Conservation (phyloP, 2,888 invertebrate species). For the Diogma glabrata region DNA sequence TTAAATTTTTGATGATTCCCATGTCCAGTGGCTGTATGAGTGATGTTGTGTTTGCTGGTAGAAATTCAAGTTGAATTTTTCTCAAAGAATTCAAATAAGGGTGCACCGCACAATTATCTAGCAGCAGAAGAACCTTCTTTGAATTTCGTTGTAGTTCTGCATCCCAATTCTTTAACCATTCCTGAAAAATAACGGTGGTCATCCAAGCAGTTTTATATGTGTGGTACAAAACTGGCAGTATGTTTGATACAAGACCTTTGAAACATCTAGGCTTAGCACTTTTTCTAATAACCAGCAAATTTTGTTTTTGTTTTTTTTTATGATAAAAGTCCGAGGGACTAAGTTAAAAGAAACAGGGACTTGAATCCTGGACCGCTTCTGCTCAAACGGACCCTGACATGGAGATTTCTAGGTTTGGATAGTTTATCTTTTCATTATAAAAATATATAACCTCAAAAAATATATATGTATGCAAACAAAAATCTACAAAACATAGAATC, state of each 20-base stretch:
- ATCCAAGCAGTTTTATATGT: conserved; percentile 17
- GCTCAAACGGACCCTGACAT: too few species aligned
- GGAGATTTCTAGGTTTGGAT: too few species aligned
- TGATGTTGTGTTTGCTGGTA: background rate
- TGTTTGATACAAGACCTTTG: background rate
- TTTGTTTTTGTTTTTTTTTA: too few species aligned
- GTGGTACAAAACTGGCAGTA: background rate
- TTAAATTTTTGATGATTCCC: background rate
- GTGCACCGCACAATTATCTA: background rate
- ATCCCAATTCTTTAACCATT: background rate
- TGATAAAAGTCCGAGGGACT: too few species aligned
- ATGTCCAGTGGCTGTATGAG: background rate
- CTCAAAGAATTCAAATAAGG: background rate
- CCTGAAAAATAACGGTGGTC: conserved; percentile 14
- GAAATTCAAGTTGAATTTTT: background rate
- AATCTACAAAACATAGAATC: too few species aligned
- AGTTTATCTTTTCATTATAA: too few species aligned
- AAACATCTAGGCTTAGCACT: background rate
- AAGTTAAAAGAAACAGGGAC: too few species aligned
- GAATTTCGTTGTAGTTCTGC: background rate
- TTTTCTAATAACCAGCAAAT: background rate
- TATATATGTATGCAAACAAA: too few species aligned
- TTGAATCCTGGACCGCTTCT: too few species aligned
- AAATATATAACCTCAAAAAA: too few species aligned
- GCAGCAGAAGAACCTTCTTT: background rate